Evolutionary conservation across 2,113 vertebrate genomes (phyloP), one percentile per base, ranked within the genome.

Genomic region (Brachyhypopomus occidentalis): DNA sequence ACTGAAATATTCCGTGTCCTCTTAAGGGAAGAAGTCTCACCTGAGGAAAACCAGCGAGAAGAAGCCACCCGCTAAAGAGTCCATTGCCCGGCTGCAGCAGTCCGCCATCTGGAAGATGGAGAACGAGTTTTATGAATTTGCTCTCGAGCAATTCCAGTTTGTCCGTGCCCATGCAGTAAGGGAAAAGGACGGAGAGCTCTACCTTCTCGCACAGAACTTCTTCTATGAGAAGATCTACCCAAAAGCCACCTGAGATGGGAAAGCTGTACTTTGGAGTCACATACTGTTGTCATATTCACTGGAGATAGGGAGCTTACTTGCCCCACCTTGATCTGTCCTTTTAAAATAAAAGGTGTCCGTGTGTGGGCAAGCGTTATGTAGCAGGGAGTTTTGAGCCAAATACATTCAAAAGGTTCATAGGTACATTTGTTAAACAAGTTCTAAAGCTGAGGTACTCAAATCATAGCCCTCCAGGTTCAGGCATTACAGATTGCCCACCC

Each of bases 141-240:
- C 97, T 11, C 90, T 99, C 85, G 98, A 99, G 92, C 98, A 99
- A 90, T 99, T 99, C 92, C 97, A 98, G 88, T 99, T 98, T 79
- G 96, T 98, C 90, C 92, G 98, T 87, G 97, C 98, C 66, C 97
- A 98, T 0, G 97, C 96, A 9, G 98, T 99, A 83, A 92, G 97
- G 63, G 98, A 99, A 94, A 99, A 98, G 90, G 98, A 99, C 11
- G 98, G 98, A 17, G 97, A 99, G 88, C 91, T 96, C 79, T 96
- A 95, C 89, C 92, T 96, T 86, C 93, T 84, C 38, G 34, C 96
- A 70, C 97, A 99, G 78, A 99, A 97, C 93, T 99, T 95, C 95
- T 98, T 99, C 92, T 99, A 99, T 77, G 98, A 99, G 93, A 99
- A 99, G 91, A 99, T 99, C 89, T 98, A 99, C 92, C 97, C 98